Base-by-base conservation (phyloP, 2,113 vertebrate species). In the Phylloscopus trochiloides region DNA sequence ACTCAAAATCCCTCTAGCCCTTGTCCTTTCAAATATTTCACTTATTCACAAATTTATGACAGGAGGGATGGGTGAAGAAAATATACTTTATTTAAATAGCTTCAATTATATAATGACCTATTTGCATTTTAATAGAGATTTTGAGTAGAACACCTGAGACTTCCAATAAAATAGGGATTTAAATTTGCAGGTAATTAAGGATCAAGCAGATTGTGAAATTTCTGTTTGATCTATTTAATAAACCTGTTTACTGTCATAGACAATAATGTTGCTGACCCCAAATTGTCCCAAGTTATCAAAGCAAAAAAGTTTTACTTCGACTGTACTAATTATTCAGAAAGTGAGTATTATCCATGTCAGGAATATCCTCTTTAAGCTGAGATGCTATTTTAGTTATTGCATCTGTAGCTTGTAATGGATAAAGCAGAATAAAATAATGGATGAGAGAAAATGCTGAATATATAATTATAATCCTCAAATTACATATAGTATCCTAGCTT, bases 111-210 rank as follows among this genome's bases (percentile, higher is more conserved):
- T 97, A 97, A 96, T 97, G 95, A 88, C 58, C 68, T 73, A 97
- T 97, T 97, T 97, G 95, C 97, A 97, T 98, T 97, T 98, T 97
- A 98, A 98, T 97, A 86, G 83, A 94, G 93, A 76, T 95, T 97
- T 96, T 95, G 50, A 95, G 63, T 92, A 34, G 38, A 94, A 81
- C 96, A 97, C 92, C 94, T 96, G 97, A 97, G 95, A 94, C 94
- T 95, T 96, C 58, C 79, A 92, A 90, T 95, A 96, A 97, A 89
- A 76, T 80, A 78, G 71, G 81, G 91, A 89, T 97, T 97, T 97
- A 95, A 97, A 97, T 97, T 96, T 95, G 89, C 90, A 95, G 86
- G 71, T 94, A 97, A 97, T 97, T 97, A 98, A 95, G 92, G 47
- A 85, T 75, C 71, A 77, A 97, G 52, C 55, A 97, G 92, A 91